These are phyloP conservation scores for Brenthis daphne DNA, from an alignment of 2,888 invertebrate genomes.

Conservation along the genomic window DNA sequence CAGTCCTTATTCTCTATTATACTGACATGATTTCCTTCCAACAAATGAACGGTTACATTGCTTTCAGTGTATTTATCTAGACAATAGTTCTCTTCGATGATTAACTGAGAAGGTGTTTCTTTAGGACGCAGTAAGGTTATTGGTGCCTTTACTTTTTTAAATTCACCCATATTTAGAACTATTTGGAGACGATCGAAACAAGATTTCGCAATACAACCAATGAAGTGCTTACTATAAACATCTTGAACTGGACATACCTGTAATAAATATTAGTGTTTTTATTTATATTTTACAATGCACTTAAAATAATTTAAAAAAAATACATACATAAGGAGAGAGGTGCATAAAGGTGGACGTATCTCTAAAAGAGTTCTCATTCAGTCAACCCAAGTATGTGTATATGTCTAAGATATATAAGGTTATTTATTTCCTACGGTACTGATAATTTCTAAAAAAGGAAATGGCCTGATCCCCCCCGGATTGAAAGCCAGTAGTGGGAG, in stretches of 20 bases:
- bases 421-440: no score
- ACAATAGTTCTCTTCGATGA: conserved; percentile 85
- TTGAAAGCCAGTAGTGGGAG: no score
- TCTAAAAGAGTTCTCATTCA: background rate
- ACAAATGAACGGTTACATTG: conserved; percentile 10
- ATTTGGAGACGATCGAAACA: conserved; percentile 81
- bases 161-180: conserved; percentile 66
- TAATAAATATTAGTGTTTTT: background rate
- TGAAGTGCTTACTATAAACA: conserved; percentile 61
- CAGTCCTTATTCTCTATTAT: conserved; percentile 33
- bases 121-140: conserved; percentile 85
- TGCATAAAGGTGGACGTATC: no score
- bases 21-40: conserved; percentile 33
- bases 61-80: conserved; percentile 67
- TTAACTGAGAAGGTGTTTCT: conserved; percentile 74
- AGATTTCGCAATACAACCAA: conserved; percentile 48
- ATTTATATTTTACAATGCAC: background rate
- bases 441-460: no score
- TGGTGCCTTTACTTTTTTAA: conserved; percentile 79
- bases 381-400: no score
- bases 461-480: no score
- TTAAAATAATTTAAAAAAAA: no score
- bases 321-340: no score
- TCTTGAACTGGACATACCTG: conserved; percentile 58
- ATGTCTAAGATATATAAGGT: no score